Base-by-base conservation (phyloP, 2,888 invertebrate species). In the Crepidodera aurea region DNA sequence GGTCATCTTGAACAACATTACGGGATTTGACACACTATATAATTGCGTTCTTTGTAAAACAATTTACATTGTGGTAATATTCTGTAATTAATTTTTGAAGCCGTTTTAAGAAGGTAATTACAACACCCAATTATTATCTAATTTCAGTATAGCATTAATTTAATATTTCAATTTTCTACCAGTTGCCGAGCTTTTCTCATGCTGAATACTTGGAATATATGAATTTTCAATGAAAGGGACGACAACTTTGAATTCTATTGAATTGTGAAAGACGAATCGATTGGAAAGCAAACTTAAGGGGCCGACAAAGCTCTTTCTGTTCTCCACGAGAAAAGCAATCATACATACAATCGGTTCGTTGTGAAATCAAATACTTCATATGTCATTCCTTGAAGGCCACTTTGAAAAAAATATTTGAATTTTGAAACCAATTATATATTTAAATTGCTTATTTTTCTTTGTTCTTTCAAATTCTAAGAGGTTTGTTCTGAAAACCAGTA, bases 231-330 rank as follows among this genome's bases (percentile, higher is more conserved):
- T 34, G 25, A 51, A 7, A 16, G 51, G 25, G 16, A 5, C 15
- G 19, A 51, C 51, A 51, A 51, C 51, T 51, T 51, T 51, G 51
- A 51, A 51, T 51, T 51, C 34, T 34, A 51, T 51, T 51, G 34
- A 51, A 51, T 16, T 51, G 51, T 51, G 19, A 37, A 51, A 51
- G 51, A 51, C 51, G 34, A 51, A 51, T 51, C 51, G 51, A 51
- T 51, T 51, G 51, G 32, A 51, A 51, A 37, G 18, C 18, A 15
- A 51, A 34, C 37, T 51, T 34, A 32, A 6, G n/a, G 44, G 44
- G 44, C 22, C 2, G 44, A 22, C 13, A 10, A 15, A 34, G 50
- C 27, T 16, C 50, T 13, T 29, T 50, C 27, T 48, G 25, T 48
- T 48, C 27, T 48, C 25, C 18, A 10, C 19, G 44, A 44, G 44